A percentile compares a stretch with the other conserved stretches of the same genome.
Evolutionary conservation across 2,113 vertebrate species (phyloP).

Genomic region (Corynorhinus townsendii): DNA sequence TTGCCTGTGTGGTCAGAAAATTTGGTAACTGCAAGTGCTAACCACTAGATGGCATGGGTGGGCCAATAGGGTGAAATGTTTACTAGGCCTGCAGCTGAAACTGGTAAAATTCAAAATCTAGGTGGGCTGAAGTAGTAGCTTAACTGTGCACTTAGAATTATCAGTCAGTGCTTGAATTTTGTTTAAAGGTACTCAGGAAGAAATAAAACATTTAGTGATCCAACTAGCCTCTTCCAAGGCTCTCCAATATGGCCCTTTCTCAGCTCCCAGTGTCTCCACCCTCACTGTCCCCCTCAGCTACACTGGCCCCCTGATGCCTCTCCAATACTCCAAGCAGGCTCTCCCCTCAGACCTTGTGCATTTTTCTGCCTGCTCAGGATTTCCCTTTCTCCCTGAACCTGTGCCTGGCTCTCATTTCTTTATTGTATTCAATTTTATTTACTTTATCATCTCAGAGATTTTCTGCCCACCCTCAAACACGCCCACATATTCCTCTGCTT

Average conservation of each 20-base stretch:
- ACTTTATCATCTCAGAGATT: not conserved
- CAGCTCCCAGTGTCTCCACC: not conserved
- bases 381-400: no score
- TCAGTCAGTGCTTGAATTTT: not conserved
- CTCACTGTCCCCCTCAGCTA: not conserved
- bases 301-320: not conserved
- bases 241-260: not conserved
- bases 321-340: accelerated
- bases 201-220: not conserved
- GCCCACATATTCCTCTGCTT: not conserved
- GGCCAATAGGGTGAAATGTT: constrained; percentile 32
- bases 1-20: not conserved
- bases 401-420: not conserved
- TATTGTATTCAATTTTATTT: not conserved
- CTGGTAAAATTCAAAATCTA: not conserved
- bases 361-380: not conserved
- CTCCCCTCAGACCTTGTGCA: accelerated
- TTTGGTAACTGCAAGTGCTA: not conserved
- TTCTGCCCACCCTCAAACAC: not conserved
- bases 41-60: constrained; percentile 59
- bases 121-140: not conserved
- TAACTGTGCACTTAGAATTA: not conserved
- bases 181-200: not conserved
- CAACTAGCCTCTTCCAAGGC: not conserved
- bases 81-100: not conserved